Evolutionary conservation across 2,888 invertebrate genomes (phyloP), one percentile per base, ranked within the genome.

Genomic region (Andrena haemorrhoa): DNA sequence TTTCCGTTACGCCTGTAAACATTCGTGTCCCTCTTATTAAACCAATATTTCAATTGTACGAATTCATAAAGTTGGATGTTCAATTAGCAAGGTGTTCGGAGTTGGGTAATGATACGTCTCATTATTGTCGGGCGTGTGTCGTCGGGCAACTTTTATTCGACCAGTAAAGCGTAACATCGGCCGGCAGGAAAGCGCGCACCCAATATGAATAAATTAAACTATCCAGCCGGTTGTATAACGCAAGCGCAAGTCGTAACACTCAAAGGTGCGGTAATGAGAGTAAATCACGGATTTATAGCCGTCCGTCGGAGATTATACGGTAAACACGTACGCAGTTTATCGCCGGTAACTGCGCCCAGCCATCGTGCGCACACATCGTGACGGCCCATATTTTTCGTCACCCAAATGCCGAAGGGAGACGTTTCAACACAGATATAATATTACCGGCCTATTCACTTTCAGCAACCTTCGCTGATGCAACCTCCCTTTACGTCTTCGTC

Each of bases 401-500:
- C 82, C 87, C 79, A 83, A 85, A 88, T 83, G 88, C 83, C 87
- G 79, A 84, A 84, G 87, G 84, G 84, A 84, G 86, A 86, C 84
- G 79, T 88, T 89, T 89, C 85, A 87, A 87, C 86, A 82, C 87
- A 84, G 89, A 89, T 90, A 89, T 91, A 89, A 89, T 86, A 89
- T 89, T 86, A 89, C 89, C 78, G 82, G 81, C 86, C 84, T 84
- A 89, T 89, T 85, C 87, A 82, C 88, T 91, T 86, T 89, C 85
- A 90, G 86, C 86, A 89, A 89, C 87, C 88, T 85, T 89, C 86
- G 78, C 88, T 83, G 87, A 90, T 87, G 87, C 88, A 87, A 88
- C 82, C 79, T 84, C 84, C 83, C 75, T 81, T 70, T 64, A 31
- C 63, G 47, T 65, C 79, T 72, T 56, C 68, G 75, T 53, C 23